Conservation (phyloP, 2,797 vertebrate genomes). For the Telmatherina bonti region DNA sequence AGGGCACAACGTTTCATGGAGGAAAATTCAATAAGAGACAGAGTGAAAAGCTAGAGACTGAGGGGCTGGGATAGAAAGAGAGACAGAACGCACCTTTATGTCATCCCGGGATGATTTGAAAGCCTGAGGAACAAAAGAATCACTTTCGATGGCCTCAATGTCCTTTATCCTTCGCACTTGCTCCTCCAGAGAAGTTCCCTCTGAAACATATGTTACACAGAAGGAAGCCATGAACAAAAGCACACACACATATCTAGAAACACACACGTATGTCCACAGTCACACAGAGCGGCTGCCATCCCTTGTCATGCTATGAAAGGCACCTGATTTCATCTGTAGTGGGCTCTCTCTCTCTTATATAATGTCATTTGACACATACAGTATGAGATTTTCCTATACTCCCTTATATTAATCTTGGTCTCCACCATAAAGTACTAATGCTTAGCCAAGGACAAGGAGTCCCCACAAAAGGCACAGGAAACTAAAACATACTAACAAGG, state of each 20-base stretch:
- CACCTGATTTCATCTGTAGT: constrained; percentile 61
- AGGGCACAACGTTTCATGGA: constrained; percentile 63
- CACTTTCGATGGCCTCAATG: constrained; percentile 96
- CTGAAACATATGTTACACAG: constrained; percentile 82
- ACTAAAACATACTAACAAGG: constrained; percentile 68
- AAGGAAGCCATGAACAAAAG: constrained; percentile 64
- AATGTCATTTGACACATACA: constrained; percentile 69
- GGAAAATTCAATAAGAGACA: constrained; percentile 83
- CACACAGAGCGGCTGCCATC: constrained; percentile 36
- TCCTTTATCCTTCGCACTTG: constrained; percentile 97
- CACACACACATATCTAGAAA: constrained; percentile 26
- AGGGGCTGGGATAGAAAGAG: constrained; percentile 66
- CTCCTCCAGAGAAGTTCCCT: constrained; percentile 90
- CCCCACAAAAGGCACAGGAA: constrained; percentile 55
- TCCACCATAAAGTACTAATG: constrained; percentile 48
- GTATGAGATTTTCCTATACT: constrained; percentile 71
- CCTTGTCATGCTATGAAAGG: constrained; percentile 61
- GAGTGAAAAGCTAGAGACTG: constrained; percentile 76
- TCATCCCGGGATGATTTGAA: constrained; percentile 96
- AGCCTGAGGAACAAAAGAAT: constrained; percentile 95
- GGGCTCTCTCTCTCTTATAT: constrained; percentile 41
- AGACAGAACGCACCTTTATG: constrained; percentile 88
- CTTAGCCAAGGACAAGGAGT: constrained; percentile 69
- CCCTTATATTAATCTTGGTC: constrained; percentile 73
- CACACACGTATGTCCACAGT: constrained; percentile 17